Evolutionary conservation across 2,888 invertebrate species (phyloP).

Genomic region (Drepanosiphum platanoidis): DNA sequence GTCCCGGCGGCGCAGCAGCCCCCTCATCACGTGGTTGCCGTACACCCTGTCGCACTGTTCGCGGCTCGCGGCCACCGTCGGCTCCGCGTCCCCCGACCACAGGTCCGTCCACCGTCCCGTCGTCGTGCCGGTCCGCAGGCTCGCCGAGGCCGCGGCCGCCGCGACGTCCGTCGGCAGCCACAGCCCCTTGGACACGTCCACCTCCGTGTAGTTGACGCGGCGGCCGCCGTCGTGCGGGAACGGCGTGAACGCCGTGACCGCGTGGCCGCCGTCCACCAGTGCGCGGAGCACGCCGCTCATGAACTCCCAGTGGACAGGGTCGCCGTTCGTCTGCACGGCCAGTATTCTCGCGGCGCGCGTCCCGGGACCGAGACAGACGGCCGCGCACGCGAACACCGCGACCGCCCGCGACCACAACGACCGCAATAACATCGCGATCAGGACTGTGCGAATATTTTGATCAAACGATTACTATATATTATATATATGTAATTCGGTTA

Average conservation of each 20-base stretch:
- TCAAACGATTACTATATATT: no score
- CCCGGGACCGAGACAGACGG: neutral
- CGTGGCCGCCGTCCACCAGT: slow-evolving; percentile 65
- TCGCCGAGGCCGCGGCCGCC: neutral
- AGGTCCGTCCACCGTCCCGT: no score
- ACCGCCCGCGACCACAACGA: neutral
- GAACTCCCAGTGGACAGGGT: slow-evolving; percentile 65
- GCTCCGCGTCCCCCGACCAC: no score
- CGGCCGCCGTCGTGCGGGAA: slow-evolving; percentile 47
- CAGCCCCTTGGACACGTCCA: slow-evolving; percentile 30
- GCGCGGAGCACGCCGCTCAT: slow-evolving; percentile 65
- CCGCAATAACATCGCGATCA: no score
- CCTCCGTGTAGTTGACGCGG: slow-evolving; percentile 25
- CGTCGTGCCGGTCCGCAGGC: neutral
- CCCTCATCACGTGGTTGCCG: neutral
- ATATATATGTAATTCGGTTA: no score
- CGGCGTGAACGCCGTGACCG: slow-evolving; percentile 65
- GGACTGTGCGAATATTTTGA: no score
- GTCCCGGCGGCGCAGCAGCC: neutral
- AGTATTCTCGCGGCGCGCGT: neutral
- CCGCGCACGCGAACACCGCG: neutral
- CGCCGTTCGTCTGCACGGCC: slow-evolving; percentile 24
- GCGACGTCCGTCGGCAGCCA: neutral
- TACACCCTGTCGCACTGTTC: neutral
- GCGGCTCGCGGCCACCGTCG: neutral